A percentile compares a stretch with the other conserved stretches of the same genome.
Conservation (phyloP, 2,888 invertebrate species). For the Lasius platythorax region DNA sequence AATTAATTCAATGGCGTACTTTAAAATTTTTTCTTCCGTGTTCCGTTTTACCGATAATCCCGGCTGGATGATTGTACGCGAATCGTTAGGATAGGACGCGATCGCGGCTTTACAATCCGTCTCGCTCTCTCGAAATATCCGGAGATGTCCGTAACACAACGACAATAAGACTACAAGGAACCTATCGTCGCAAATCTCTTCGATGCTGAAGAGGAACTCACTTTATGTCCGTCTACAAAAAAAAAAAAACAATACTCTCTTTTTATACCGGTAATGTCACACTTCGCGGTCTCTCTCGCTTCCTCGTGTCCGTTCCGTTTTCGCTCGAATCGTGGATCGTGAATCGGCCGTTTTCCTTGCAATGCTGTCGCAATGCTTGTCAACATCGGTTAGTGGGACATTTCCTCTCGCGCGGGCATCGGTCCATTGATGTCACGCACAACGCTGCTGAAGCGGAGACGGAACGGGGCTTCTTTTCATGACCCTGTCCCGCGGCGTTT, state of each 20-base stretch:
- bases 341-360: slow-evolving; percentile 63
- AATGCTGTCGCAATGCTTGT: slow-evolving; percentile 83
- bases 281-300: slow-evolving; percentile 43
- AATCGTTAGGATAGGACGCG: slow-evolving; percentile 3
- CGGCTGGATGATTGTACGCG: not conserved
- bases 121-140: not conserved
- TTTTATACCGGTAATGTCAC: slow-evolving; percentile 49
- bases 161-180: slow-evolving; percentile 3
- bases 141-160: not conserved
- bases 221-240: slow-evolving; percentile 63
- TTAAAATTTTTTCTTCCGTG: slow-evolving; percentile 4
- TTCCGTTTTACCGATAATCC: not conserved
- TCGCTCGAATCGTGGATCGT: slow-evolving; percentile 65
- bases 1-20: not conserved
- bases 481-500: slow-evolving; percentile 14
- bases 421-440: slow-evolving; percentile 83
- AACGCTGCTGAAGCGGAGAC: slow-evolving; percentile 58
- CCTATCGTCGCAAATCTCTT: slow-evolving; percentile 71
- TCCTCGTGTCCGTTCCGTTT: slow-evolving; percentile 59
- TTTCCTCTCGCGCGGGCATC: slow-evolving; percentile 84
- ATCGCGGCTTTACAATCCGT: slow-evolving; percentile 16
- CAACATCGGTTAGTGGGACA: slow-evolving; percentile 85
- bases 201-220: slow-evolving; percentile 60
- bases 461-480: slow-evolving; percentile 41
- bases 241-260: slow-evolving; percentile 78